A percentile compares a stretch with the other conserved stretches of the same genome.
Evolutionary conservation across 2,113 vertebrate species (phyloP).

Genomic region (Polypterus bichir): DNA sequence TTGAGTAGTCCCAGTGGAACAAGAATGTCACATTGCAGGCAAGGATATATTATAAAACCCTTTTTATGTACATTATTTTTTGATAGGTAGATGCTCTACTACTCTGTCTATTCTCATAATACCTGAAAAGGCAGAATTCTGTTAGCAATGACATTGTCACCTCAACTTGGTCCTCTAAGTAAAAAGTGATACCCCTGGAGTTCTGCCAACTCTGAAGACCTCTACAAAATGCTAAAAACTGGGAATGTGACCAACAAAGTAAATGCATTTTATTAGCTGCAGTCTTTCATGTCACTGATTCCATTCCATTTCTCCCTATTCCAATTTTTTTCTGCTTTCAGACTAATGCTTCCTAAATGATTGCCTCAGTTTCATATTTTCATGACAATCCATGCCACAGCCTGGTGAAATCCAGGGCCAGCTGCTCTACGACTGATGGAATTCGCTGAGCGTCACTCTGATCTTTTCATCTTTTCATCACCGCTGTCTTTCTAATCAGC

Average conservation of each 20-base stretch:
- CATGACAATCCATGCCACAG: conserved; percentile 7
- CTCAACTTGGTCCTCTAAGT: too few relatives aligned
- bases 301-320: too few relatives aligned
- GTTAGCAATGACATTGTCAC: too few relatives aligned
- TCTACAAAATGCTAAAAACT: neutral
- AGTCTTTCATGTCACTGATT: too few relatives aligned
- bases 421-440: conserved; percentile 43
- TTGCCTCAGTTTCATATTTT: conserved; percentile 1
- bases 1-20: too few relatives aligned
- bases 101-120: too few relatives aligned
- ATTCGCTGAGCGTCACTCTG: conserved; percentile 32
- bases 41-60: too few relatives aligned
- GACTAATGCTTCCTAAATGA: neutral
- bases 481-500: conserved; percentile 31
- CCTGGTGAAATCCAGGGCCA: conserved; percentile 24
- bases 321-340: neutral
- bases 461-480: conserved; percentile 35
- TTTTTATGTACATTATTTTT: too few relatives aligned
- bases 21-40: too few relatives aligned
- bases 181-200: neutral
- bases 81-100: too few relatives aligned
- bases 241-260: neutral
- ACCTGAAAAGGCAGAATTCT: too few relatives aligned
- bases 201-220: neutral
- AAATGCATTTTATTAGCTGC: too few relatives aligned